These are phyloP conservation scores for Watsonalla cultraria DNA, from an alignment of 2,888 invertebrate species.

Conservation along the genomic window DNA sequence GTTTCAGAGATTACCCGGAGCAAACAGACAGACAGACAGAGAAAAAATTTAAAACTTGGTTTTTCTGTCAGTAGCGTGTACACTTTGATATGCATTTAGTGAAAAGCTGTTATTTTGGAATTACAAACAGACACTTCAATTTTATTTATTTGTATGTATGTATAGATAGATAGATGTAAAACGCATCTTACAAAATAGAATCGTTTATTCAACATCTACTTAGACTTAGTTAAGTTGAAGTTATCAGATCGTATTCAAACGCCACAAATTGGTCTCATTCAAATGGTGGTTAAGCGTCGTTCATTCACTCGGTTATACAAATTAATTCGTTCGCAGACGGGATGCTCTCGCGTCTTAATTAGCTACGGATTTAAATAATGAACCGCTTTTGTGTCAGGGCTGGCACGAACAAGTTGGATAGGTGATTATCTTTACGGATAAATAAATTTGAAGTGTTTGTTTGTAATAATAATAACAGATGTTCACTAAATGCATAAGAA, in stretches of 20 bases:
- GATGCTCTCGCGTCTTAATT: constrained; percentile 25
- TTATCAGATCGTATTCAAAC: constrained; percentile 29
- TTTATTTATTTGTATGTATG: no score
- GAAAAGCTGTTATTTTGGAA: no score
- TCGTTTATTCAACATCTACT: not conserved
- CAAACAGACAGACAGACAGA: no score
- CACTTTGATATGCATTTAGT: no score
- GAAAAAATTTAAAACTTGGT: no score
- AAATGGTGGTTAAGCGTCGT: constrained; percentile 24
- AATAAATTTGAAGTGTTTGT: not conserved
- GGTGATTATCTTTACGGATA: no score
- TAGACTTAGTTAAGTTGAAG: constrained; percentile 6
- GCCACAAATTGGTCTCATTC: constrained; percentile 34
- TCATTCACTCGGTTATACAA: constrained; percentile 25
- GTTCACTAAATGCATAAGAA: no score
- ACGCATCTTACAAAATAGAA: not conserved
- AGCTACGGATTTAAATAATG: constrained; percentile 10
- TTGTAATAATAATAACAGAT: not conserved
- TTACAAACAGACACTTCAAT: no score
- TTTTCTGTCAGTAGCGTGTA: no score
- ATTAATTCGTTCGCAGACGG: constrained; percentile 23
- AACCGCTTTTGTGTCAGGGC: not conserved
- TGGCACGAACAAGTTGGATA: not conserved
- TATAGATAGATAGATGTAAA: not conserved
- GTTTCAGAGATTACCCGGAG: no score